These are phyloP conservation scores for Hippoglossus stenolepis DNA, from an alignment of 2,113 vertebrate genomes.

Conservation along the genomic window DNA sequence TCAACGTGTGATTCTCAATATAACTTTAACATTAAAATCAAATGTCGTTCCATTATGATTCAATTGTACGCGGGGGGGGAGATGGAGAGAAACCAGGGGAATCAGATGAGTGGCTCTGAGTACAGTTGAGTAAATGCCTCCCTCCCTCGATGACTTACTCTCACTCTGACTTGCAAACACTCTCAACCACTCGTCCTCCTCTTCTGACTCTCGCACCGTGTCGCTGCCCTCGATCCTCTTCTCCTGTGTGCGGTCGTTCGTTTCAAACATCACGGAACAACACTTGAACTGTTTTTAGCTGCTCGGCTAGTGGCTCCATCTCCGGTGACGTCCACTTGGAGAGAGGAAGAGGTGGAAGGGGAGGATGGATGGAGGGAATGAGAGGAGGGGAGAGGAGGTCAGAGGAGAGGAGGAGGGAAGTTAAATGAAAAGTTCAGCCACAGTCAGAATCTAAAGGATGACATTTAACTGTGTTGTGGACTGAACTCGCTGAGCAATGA, in stretches of 20 bases:
- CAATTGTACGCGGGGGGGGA: constrained; percentile 6
- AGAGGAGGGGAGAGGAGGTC: not conserved
- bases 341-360: constrained; percentile 32
- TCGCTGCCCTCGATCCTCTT: constrained; percentile 7
- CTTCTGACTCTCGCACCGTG: constrained; percentile 4
- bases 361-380: constrained; percentile 10
- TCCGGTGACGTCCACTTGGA: constrained; percentile 26
- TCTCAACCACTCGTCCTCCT: constrained; percentile 20
- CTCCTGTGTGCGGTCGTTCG: constrained; percentile 9
- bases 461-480: not conserved
- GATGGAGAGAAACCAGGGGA: constrained; percentile 15
- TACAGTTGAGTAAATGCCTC: constrained; percentile 9
- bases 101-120: constrained; percentile 14
- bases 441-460: not conserved
- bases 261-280: constrained; percentile 55
- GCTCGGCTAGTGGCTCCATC: constrained; percentile 30
- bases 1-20: constrained; percentile 39
- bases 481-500: not conserved
- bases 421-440: not conserved
- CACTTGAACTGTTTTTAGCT: constrained; percentile 62
- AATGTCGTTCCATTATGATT: constrained; percentile 35
- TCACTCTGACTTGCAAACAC: constrained; percentile 14
- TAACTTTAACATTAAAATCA: constrained; percentile 39
- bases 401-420: not conserved
- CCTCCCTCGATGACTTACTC: constrained; percentile 10